Conservation (phyloP, 1,140 invertebrate species). For the Planococcus citri region DNA sequence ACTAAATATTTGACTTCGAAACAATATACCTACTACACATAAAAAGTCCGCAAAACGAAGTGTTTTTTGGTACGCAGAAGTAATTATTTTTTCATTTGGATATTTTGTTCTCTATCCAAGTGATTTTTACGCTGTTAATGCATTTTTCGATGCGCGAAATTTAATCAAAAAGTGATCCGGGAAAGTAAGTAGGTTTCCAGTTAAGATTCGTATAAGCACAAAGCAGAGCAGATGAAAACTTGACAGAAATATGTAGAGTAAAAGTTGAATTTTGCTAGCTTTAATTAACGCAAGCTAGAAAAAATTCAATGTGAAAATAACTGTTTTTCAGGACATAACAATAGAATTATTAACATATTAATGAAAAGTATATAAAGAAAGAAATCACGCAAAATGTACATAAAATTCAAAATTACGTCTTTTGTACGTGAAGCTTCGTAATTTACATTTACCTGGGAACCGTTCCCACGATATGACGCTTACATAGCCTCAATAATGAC, state of each 20-base stretch:
- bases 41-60: background rate
- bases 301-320: conserved; percentile 11
- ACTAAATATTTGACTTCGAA: background rate
- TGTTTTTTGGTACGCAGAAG: too few species aligned
- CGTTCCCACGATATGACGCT: background rate
- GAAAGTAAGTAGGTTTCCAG: background rate
- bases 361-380: conserved; percentile 6
- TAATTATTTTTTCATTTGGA: background rate
- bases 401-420: conserved; percentile 16
- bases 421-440: background rate
- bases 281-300: background rate
- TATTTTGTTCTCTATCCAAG: too few species aligned
- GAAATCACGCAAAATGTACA: conserved; percentile 14
- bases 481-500: conserved; percentile 12
- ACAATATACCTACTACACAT: background rate
- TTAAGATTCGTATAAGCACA: too few species aligned
- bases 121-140: background rate
- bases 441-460: conserved; percentile 14
- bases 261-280: background rate
- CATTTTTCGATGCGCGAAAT: background rate
- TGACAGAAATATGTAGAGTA: background rate
- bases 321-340: background rate
- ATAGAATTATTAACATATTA: conserved; percentile 18
- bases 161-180: background rate
- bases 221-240: too few species aligned